A percentile compares a stretch with the other conserved stretches of the same genome.
These are phyloP conservation scores for Ectemnius lituratus DNA, from an alignment of 2,888 invertebrate species.

Conservation along the genomic window DNA sequence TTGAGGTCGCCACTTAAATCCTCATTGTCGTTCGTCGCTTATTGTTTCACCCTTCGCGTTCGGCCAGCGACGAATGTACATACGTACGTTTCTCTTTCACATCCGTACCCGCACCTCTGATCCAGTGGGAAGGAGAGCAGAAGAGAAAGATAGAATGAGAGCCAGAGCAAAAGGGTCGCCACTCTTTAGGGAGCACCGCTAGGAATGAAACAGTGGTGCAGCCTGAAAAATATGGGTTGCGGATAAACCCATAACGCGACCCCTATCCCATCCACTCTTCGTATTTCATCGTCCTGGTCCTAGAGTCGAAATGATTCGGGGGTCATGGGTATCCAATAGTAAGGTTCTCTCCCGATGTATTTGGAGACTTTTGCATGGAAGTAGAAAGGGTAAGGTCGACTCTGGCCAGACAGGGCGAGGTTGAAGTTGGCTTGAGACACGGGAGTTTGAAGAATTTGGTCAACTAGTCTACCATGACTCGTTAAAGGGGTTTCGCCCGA, in stretches of 20 bases:
- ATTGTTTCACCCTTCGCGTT: conserved; percentile 76
- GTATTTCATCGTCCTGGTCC: no score
- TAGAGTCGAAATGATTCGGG: no score
- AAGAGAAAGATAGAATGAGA: conserved; percentile 53
- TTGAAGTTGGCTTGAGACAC: conserved; percentile 32
- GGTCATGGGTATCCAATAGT: not conserved
- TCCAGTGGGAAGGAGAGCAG: conserved; percentile 53
- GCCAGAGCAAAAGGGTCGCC: conserved; percentile 47
- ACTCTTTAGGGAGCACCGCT: conserved; percentile 30
- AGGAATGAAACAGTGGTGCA: conserved; percentile 56
- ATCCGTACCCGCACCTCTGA: conserved; percentile 65
- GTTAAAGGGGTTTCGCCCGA: conserved; percentile 52
- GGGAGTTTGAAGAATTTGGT: conserved; percentile 44
- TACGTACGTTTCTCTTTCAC: conserved; percentile 71
- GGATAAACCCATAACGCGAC: not conserved
- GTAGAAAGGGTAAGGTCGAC: not conserved
- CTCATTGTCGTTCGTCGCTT: conserved; percentile 77
- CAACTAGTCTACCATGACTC: conserved; percentile 41
- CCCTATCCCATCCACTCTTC: conserved; percentile 6
- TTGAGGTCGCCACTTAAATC: conserved; percentile 78
- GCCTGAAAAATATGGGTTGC: conserved; percentile 28
- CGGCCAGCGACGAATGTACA: conserved; percentile 68
- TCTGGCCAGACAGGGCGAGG: not conserved
- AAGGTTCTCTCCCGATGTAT: not conserved
- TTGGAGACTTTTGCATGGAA: not conserved